phyloP scores from a whole-genome alignment of 2,113 vertebrate genomes.

The Hippocampus abdominalis region DNA sequence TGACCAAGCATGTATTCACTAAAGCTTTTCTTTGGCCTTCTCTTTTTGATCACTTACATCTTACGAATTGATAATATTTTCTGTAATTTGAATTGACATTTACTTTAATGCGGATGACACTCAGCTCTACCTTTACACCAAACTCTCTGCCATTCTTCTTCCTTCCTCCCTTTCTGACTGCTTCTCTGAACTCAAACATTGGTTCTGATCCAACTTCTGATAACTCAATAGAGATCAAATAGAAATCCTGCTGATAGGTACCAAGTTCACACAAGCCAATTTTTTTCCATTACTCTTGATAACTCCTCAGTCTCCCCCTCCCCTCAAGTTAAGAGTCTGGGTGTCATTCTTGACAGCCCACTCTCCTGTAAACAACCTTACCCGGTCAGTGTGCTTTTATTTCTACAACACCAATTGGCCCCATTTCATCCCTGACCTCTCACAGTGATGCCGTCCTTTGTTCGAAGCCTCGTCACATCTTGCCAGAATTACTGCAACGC shows the following conservation, averaged over 20 bases:
- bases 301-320: background rate
- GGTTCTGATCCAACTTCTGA: no score
- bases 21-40: no score
- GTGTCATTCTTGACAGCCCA: background rate
- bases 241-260: background rate
- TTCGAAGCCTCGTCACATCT: background rate
- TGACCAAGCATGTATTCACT: background rate
- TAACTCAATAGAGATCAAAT: no score
- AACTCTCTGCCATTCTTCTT: no score
- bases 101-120: background rate
- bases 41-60: no score
- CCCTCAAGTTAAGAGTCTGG: background rate
- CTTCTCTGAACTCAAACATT: background rate
- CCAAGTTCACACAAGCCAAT: background rate
- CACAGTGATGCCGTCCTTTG: background rate
- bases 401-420: no score
- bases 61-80: no score
- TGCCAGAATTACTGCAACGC: no score
- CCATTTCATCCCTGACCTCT: background rate
- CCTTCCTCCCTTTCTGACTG: background rate
- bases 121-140: no score
- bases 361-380: background rate
- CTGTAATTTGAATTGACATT: background rate
- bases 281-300: background rate
- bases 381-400: background rate